A percentile compares a stretch with the other conserved stretches of the same genome.
Evolutionary conservation across 2,113 vertebrate species (phyloP).

Genomic region (Kryptolebias marmoratus): DNA sequence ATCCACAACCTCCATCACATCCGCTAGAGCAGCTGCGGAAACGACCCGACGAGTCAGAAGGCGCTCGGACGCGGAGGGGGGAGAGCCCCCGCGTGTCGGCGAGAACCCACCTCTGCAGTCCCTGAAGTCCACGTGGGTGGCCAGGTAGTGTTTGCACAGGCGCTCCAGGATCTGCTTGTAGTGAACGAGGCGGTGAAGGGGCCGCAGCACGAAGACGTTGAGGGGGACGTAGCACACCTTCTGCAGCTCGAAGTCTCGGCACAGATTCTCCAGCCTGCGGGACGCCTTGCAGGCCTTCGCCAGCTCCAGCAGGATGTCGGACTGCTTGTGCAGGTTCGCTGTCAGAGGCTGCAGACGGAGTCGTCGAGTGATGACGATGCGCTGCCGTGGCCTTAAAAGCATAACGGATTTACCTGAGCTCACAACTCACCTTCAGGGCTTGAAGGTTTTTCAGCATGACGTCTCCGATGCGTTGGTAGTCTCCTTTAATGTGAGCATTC

Average conservation of each 20-base stretch:
- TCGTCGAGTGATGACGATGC: background rate
- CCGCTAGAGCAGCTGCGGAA: conserved; percentile 90
- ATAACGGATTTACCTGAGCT: background rate
- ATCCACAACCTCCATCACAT: conserved; percentile 92
- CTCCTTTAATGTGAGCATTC: conserved; percentile 93
- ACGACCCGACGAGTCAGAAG: background rate
- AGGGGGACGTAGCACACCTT: conserved; percentile 97
- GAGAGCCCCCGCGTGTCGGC: background rate
- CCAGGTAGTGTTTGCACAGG: conserved; percentile 93
- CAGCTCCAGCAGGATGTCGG: conserved; percentile 88
- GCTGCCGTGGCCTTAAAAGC: background rate
- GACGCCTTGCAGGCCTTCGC: conserved; percentile 86
- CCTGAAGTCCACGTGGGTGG: conserved; percentile 90
- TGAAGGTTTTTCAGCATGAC: conserved; percentile 94
- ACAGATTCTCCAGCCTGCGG: conserved; percentile 86
- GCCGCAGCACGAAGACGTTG: conserved; percentile 94
- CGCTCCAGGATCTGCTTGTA: conserved; percentile 98
- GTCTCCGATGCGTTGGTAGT: conserved; percentile 95
- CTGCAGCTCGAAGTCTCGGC: conserved; percentile 95
- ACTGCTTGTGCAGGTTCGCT: conserved; percentile 88
- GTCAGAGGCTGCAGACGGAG: conserved; percentile 83
- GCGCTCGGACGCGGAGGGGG: background rate
- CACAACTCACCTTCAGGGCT: conserved; percentile 87
- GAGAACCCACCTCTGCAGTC: conserved; percentile 88
- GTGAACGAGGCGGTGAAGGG: conserved; percentile 94